Evolutionary conservation across 53 echinoderm and acorn worm genomes (phyloP).

Genomic region (Holothuria scabra): DNA sequence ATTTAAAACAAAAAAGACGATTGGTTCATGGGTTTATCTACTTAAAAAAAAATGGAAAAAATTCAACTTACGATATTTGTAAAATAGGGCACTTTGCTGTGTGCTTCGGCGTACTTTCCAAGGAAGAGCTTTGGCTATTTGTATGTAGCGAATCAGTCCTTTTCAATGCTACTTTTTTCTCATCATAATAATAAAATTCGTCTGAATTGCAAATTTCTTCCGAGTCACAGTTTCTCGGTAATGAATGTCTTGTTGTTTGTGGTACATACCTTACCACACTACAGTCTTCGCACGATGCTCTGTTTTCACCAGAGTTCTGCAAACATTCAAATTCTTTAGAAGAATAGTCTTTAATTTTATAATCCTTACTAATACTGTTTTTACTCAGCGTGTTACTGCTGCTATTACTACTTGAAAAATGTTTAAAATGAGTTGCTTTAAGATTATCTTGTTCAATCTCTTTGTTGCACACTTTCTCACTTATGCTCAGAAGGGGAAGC

Average conservation of each 20-base stretch:
- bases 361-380: conserved; percentile 53
- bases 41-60: too few species aligned
- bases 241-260: conserved; percentile 90
- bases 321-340: conserved; percentile 85
- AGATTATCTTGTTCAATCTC: conserved; percentile 73
- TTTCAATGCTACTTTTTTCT: conserved; percentile 86
- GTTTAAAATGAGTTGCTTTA: conserved; percentile 63
- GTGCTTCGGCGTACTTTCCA: conserved; percentile 94
- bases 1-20: too few species aligned
- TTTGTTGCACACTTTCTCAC: conserved; percentile 99
- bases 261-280: conserved; percentile 75
- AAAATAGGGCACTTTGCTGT: conserved; percentile 81
- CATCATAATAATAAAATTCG: conserved; percentile 98
- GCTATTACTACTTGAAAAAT: conserved; percentile 53
- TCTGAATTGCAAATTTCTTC: conserved; percentile 48
- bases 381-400: conserved; percentile 73
- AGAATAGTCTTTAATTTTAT: conserved; percentile 73
- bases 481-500: conserved; percentile 93
- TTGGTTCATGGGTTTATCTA: too few species aligned
- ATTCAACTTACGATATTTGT: conserved; percentile 92
- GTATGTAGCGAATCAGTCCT: conserved; percentile 97
- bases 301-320: conserved; percentile 71
- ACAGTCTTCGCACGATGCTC: conserved; percentile 63
- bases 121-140: conserved; percentile 81
- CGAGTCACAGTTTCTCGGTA: conserved; percentile 84